Percentiles rank a stretch among this genome's conserved stretches.
Conservation (phyloP, 2,113 vertebrate species). For the Struthidea cinerea region DNA sequence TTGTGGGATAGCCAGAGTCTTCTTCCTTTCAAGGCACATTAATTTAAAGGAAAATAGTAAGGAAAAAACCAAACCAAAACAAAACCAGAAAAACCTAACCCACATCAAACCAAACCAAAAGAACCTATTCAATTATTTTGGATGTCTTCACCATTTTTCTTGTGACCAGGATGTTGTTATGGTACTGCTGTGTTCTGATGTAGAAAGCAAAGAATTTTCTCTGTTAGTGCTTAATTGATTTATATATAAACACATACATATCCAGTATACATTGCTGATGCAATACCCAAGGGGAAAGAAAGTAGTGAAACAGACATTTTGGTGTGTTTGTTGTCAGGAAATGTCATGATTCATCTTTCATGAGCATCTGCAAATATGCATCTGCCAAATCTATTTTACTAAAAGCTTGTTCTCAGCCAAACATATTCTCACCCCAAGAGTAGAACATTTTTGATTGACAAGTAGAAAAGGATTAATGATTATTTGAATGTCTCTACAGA, state of each 20-base stretch:
- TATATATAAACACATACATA: background rate
- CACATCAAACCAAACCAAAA: background rate
- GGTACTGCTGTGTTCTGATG: background rate
- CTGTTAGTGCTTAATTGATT: background rate
- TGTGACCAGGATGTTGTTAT: background rate
- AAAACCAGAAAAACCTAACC: background rate
- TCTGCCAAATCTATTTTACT: constrained; percentile 60
- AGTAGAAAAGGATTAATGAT: constrained; percentile 47
- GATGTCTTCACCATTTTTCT: background rate
- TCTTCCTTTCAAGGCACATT: background rate
- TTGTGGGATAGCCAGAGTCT: background rate
- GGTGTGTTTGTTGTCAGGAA: constrained; percentile 54
- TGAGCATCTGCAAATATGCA: constrained; percentile 61
- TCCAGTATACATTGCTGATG: background rate
- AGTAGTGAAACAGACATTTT: constrained; percentile 36
- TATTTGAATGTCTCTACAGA: constrained; percentile 23
- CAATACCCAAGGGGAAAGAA: background rate
- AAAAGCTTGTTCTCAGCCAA: constrained; percentile 56
- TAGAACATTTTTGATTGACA: constrained; percentile 49
- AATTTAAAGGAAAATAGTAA: background rate
- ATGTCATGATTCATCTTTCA: constrained; percentile 60
- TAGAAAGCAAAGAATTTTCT: background rate
- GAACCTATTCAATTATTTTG: background rate
- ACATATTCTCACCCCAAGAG: constrained; percentile 30
- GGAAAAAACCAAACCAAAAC: background rate